Evolutionary conservation across 2,888 invertebrate genomes (phyloP).

Genomic region (Dendrolimus houi): DNA sequence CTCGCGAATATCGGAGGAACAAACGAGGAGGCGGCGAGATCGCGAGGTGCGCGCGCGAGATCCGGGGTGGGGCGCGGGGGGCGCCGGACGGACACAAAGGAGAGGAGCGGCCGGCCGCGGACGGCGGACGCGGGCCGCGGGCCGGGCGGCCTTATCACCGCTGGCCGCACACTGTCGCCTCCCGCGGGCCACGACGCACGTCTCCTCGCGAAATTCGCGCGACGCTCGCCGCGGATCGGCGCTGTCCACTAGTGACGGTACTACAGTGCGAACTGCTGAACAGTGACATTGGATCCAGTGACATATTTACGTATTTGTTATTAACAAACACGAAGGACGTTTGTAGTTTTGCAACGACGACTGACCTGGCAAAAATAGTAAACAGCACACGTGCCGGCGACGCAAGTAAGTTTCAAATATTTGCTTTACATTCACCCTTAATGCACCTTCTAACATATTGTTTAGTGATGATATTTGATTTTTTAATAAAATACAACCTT

Average conservation of each 20-base stretch:
- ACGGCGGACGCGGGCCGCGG: constrained; percentile 52
- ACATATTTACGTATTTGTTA: not conserved
- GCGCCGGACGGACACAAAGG: constrained; percentile 72
- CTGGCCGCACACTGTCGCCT: constrained; percentile 59
- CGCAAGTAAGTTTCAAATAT: constrained; percentile 55
- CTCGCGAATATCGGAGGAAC: constrained; percentile 20
- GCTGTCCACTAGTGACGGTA: constrained; percentile 23
- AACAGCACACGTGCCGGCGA: constrained; percentile 61
- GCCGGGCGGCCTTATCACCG: constrained; percentile 64
- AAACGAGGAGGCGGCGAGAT: constrained; percentile 34
- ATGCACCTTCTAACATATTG: not conserved
- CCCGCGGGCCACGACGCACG: constrained; percentile 61
- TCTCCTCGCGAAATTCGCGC: constrained; percentile 15
- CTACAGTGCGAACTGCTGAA: constrained; percentile 30
- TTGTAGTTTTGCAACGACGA: constrained; percentile 39
- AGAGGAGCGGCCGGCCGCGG: constrained; percentile 68
- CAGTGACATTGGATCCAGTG: constrained; percentile 28
- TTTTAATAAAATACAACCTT: too few species aligned
- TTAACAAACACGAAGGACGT: constrained; percentile 12
- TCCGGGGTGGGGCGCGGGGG: constrained; percentile 16
- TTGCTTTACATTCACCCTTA: constrained; percentile 11
- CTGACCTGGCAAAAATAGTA: constrained; percentile 59
- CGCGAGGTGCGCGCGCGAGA: constrained; percentile 40
- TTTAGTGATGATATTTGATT: too few species aligned
- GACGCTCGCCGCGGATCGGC: constrained; percentile 21